These are phyloP conservation scores for Castor canadensis DNA, from an alignment of 2,113 vertebrate species.

Conservation along the genomic window DNA sequence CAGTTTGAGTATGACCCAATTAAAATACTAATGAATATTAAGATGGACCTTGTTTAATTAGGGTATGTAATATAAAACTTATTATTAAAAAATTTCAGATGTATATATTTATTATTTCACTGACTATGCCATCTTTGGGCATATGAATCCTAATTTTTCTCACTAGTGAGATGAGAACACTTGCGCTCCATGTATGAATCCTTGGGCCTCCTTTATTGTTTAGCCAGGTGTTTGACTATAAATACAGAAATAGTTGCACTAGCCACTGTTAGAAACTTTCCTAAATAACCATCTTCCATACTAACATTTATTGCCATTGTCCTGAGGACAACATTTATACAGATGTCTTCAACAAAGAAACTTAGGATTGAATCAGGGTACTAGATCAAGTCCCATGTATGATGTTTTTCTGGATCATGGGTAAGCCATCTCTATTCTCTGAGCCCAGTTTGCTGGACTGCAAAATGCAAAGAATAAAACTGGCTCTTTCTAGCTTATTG, in stretches of 20 bases:
- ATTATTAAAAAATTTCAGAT: conserved; percentile 30
- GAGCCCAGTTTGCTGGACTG: neutral
- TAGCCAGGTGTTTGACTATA: neutral
- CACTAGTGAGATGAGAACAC: neutral
- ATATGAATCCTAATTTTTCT: conserved; percentile 13
- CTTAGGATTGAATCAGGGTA: neutral
- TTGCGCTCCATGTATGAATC: neutral
- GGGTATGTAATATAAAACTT: neutral
- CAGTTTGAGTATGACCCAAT: neutral
- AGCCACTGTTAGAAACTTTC: neutral
- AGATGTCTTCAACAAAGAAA: neutral
- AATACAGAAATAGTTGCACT: neutral
- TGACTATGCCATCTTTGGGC: neutral
- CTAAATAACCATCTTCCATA: neutral
- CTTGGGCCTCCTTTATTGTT: neutral
- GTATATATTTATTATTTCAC: neutral
- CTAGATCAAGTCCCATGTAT: neutral
- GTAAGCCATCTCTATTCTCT: neutral
- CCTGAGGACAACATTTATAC: neutral
- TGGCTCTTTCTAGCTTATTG: neutral
- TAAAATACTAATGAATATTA: neutral
- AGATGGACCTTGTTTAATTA: neutral
- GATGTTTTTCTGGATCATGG: neutral
- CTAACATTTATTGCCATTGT: neutral
- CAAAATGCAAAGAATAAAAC: neutral